Conservation (phyloP, 2,113 vertebrate genomes). For the Zingel zingel region DNA sequence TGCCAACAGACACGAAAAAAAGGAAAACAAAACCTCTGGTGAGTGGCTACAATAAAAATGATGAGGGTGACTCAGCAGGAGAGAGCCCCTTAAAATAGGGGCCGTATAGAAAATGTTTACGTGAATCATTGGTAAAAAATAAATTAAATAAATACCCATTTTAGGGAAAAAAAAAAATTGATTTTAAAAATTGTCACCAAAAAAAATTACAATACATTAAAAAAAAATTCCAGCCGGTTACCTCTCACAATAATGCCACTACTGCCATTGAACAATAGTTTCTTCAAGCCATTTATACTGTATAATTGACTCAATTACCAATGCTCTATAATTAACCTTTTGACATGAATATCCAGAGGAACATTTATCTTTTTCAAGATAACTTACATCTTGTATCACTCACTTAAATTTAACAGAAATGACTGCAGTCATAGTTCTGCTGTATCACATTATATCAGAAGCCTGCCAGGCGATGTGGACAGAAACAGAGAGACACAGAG, state of each 20-base stretch:
- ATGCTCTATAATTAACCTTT: no score
- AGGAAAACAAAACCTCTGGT: conserved; percentile 14
- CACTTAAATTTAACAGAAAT: background rate
- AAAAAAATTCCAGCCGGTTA: no score
- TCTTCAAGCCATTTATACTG: background rate
- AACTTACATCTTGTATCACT: background rate
- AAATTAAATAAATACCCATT: no score
- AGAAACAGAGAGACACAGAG: background rate
- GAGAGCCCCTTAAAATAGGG: background rate
- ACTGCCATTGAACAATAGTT: background rate
- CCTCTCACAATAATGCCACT: background rate
- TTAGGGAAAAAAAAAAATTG: no score
- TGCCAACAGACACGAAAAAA: conserved; percentile 2
- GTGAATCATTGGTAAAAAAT: no score
- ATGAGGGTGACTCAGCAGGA: background rate
- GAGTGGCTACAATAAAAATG: background rate
- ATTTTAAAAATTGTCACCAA: no score
- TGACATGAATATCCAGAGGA: background rate
- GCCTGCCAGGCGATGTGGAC: background rate
- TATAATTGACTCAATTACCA: background rate
- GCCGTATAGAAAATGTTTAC: no score
- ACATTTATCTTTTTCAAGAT: background rate
- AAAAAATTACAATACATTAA: no score
- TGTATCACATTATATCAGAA: background rate
- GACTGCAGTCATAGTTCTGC: background rate